A percentile compares a stretch with the other conserved stretches of the same genome.
phyloP scores from a whole-genome alignment of 1,140 invertebrate genomes.

The Macrobrachium rosenbergii region DNA sequence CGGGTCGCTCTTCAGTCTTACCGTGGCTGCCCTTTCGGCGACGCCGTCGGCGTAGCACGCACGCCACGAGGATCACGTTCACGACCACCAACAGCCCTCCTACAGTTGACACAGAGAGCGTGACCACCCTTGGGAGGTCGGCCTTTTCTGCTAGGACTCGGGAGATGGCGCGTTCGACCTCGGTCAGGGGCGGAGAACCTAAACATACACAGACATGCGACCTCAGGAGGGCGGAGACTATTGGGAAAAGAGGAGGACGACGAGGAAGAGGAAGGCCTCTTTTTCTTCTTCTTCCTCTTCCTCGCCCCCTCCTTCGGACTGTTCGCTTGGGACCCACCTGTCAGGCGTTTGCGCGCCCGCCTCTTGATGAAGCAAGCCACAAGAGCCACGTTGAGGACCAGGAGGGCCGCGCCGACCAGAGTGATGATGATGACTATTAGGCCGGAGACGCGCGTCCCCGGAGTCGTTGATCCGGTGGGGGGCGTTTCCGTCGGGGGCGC shows the following conservation, averaged over 20 bases:
- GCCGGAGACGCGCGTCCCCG: constrained; percentile 69
- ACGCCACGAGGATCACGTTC: constrained; percentile 89
- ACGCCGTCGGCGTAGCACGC: constrained; percentile 82
- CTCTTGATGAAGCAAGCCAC: constrained; percentile 89
- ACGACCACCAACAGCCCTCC: constrained; percentile 81
- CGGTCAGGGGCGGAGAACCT: constrained; percentile 67
- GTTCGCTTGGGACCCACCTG: constrained; percentile 8
- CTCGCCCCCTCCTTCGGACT: background rate
- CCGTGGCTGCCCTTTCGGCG: constrained; percentile 57
- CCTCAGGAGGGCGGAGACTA: background rate
- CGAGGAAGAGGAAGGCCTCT: background rate
- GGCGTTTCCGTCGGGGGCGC: constrained; percentile 48
- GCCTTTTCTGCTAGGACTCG: constrained; percentile 78
- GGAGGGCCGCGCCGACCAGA: constrained; percentile 79
- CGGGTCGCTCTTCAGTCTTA: constrained; percentile 10
- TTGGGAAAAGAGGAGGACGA: background rate
- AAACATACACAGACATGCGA: background rate
- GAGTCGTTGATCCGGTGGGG: constrained; percentile 29
- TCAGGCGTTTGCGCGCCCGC: constrained; percentile 70
- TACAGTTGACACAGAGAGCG: constrained; percentile 84
- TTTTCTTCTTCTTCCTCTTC: background rate
- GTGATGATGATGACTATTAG: constrained; percentile 82
- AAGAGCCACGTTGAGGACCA: constrained; percentile 85
- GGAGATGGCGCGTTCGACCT: constrained; percentile 73
- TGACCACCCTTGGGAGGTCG: constrained; percentile 82